Evolutionary conservation across 1,140 invertebrate genomes (phyloP).

Genomic region (Rhopalosiphum padi): DNA sequence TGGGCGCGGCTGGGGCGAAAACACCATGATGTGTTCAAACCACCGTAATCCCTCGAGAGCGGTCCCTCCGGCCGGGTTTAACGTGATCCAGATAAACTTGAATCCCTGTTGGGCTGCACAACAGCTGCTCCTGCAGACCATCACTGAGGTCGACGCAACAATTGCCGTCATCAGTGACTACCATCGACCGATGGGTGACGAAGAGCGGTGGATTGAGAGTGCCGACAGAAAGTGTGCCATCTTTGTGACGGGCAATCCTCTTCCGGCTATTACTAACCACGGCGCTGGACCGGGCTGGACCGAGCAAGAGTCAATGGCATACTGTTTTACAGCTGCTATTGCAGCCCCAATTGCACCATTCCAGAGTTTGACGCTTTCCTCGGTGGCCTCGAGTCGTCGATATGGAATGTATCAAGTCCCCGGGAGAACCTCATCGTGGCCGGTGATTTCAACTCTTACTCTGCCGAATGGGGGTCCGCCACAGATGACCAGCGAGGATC

Average conservation of each 20-base stretch:
- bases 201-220: background rate
- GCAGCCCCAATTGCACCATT: background rate
- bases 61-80: too few relatives aligned
- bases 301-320: background rate
- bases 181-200: background rate
- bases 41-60: too few relatives aligned
- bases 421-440: background rate
- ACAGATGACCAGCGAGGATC: accelerated
- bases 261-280: accelerated
- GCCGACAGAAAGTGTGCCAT: background rate
- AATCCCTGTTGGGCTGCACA: too few relatives aligned
- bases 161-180: background rate
- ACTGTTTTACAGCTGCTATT: background rate
- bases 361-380: too few relatives aligned
- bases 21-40: too few relatives aligned
- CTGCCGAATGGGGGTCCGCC: background rate
- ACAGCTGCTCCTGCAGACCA: too few relatives aligned
- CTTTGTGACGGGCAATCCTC: accelerated
- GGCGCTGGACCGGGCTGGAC: background rate
- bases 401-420: too few relatives aligned
- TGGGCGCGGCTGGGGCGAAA: too few relatives aligned
- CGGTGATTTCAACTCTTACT: background rate
- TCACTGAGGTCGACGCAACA: background rate
- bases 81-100: too few relatives aligned
- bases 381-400: too few relatives aligned